Conservation (phyloP, 2,113 vertebrate genomes). For the Leucoraja erinaceus region DNA sequence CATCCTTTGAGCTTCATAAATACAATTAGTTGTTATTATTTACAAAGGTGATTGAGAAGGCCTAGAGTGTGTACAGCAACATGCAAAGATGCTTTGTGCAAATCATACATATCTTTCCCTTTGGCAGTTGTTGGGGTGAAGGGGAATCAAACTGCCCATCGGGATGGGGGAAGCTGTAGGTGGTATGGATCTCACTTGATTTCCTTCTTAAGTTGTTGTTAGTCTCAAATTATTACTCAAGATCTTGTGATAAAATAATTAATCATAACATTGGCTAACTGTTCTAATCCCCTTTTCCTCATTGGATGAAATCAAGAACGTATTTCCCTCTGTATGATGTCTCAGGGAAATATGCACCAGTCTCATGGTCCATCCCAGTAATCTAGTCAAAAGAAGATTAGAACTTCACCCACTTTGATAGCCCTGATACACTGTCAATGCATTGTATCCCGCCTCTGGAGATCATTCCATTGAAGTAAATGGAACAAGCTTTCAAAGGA, state of each 20-base stretch:
- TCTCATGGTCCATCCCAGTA: neutral
- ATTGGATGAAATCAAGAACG: neutral
- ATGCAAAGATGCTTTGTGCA: neutral
- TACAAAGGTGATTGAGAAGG: neutral
- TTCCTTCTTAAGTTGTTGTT: neutral
- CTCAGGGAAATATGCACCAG: neutral
- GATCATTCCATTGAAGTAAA: no score
- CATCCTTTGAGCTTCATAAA: no score
- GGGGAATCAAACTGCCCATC: no score
- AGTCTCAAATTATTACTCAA: neutral
- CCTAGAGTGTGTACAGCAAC: neutral
- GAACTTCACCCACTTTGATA: no score
- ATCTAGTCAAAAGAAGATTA: neutral
- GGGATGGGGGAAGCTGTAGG: neutral
- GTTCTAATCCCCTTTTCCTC: neutral
- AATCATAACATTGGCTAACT: neutral
- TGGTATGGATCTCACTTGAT: neutral
- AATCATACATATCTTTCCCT: neutral
- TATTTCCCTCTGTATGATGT: neutral
- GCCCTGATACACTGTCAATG: no score
- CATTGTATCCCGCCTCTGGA: no score
- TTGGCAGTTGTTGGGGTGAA: no score
- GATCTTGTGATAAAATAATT: neutral
- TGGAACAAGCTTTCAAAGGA: no score
- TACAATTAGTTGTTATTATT: no score